Evolutionary conservation across 2,888 invertebrate species (phyloP).

Genomic region (Sialis fuliginosa): DNA sequence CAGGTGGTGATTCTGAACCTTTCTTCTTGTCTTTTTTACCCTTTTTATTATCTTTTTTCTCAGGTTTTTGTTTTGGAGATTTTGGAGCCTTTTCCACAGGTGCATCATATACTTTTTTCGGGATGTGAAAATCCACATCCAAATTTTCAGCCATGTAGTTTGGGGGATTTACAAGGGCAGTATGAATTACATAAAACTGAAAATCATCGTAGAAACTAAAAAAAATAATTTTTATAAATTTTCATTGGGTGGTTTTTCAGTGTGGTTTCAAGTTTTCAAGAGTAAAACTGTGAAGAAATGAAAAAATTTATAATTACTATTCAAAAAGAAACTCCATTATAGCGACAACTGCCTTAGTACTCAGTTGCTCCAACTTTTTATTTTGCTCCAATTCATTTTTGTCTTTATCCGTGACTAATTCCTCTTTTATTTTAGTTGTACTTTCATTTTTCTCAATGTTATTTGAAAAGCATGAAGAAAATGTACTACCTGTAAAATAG

Average conservation of each 20-base stretch:
- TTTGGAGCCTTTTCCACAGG: background rate
- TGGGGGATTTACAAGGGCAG: constrained; percentile 17
- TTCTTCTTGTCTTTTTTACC: too few species aligned
- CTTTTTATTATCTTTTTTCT: too few species aligned
- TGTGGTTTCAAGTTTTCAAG: too few species aligned
- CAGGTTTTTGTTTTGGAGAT: background rate
- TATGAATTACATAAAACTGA: constrained; percentile 19
- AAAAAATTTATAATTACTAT: constrained; percentile 17
- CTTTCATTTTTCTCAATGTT: too few species aligned
- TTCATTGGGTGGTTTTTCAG: too few species aligned
- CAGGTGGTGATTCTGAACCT: too few species aligned
- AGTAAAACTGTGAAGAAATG: too few species aligned
- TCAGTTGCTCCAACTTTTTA: background rate
- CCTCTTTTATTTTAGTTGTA: too few species aligned
- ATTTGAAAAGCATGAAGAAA: too few species aligned
- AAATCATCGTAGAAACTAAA: constrained; percentile 22
- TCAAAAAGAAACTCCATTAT: constrained; percentile 22
- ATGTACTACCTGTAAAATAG: too few species aligned
- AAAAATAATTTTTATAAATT: constrained; percentile 6
- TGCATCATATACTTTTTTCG: background rate
- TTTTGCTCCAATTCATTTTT: background rate
- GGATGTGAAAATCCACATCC: constrained; percentile 12
- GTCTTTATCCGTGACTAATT: too few species aligned
- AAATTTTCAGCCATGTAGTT: constrained; percentile 19
- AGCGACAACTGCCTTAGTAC: constrained; percentile 9